A percentile compares a stretch with the other conserved stretches of the same genome.
phyloP scores from a whole-genome alignment of 2,113 vertebrate species.

The Xiphorhynchus elegans region DNA sequence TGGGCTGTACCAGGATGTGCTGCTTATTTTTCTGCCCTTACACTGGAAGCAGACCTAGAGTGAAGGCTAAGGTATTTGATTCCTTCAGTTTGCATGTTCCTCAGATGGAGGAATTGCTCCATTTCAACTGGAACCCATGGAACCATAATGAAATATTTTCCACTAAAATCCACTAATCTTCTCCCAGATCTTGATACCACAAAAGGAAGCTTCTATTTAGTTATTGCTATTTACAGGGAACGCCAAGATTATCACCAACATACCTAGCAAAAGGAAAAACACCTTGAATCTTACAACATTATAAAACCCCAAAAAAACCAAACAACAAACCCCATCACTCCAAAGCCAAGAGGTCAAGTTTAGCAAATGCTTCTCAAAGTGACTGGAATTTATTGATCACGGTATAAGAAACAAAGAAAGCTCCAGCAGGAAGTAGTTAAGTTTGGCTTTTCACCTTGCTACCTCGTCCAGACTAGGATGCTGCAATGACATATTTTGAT shows the following conservation, averaged over 20 bases:
- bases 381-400: background rate
- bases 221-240: background rate
- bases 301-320: background rate
- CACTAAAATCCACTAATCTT: background rate
- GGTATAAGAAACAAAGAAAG: background rate
- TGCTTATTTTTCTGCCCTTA: background rate
- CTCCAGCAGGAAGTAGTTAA: background rate
- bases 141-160: background rate
- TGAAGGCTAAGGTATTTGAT: background rate
- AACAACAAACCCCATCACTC: background rate
- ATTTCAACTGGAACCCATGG: background rate
- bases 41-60: background rate
- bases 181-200: background rate
- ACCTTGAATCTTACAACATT: background rate
- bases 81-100: background rate
- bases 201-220: background rate
- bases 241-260: background rate
- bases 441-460: background rate
- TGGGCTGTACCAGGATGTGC: background rate
- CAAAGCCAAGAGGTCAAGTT: background rate
- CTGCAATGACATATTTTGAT: background rate
- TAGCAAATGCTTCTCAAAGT: background rate
- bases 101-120: background rate
- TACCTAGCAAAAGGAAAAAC: background rate
- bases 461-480: background rate